Evolutionary conservation across 2,888 invertebrate genomes (phyloP).

Genomic region (Holacanthella duospinosa): DNA sequence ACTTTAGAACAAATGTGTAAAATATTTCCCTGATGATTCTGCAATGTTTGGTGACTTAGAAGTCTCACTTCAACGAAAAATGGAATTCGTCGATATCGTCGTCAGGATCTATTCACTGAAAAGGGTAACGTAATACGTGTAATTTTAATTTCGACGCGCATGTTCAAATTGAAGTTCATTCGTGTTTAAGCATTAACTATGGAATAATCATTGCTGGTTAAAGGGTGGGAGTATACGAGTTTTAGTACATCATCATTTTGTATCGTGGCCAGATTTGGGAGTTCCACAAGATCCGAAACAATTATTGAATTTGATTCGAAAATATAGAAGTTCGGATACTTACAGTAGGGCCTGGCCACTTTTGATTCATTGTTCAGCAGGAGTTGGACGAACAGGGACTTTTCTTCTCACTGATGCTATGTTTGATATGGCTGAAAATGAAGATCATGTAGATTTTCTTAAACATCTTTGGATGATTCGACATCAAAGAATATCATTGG

Average conservation of each 20-base stretch:
- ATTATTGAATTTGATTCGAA: slow-evolving; percentile 6
- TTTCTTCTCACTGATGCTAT: slow-evolving; percentile 9
- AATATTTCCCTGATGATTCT: slow-evolving; percentile 4
- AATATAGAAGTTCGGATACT: slow-evolving; percentile 3
- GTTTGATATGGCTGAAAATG: slow-evolving; percentile 6
- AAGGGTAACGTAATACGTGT: background rate
- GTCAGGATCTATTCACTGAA: background rate
- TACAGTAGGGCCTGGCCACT: slow-evolving; percentile 8
- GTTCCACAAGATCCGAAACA: slow-evolving; percentile 4
- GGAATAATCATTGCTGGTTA: too few relatives aligned
- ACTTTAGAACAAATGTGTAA: slow-evolving; percentile 5
- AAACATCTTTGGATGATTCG: background rate
- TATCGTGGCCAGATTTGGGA: slow-evolving; percentile 8
- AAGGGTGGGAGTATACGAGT: slow-evolving; percentile 4
- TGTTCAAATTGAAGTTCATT: background rate
- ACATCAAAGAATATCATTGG: slow-evolving; percentile 6
- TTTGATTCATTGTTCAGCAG: slow-evolving; percentile 1
- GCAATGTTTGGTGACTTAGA: background rate
- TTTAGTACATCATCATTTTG: slow-evolving; percentile 7
- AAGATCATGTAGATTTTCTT: slow-evolving; percentile 7
- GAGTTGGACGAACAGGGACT: slow-evolving; percentile 10
- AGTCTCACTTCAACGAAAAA: slow-evolving; percentile 1
- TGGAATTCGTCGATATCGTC: slow-evolving; percentile 4
- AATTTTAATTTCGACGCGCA: background rate
- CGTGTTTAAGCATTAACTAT: background rate